Evolutionary conservation across 2,797 vertebrate species (phyloP), one percentile per base, ranked within the genome.

Genomic region (Mycteria americana): DNA sequence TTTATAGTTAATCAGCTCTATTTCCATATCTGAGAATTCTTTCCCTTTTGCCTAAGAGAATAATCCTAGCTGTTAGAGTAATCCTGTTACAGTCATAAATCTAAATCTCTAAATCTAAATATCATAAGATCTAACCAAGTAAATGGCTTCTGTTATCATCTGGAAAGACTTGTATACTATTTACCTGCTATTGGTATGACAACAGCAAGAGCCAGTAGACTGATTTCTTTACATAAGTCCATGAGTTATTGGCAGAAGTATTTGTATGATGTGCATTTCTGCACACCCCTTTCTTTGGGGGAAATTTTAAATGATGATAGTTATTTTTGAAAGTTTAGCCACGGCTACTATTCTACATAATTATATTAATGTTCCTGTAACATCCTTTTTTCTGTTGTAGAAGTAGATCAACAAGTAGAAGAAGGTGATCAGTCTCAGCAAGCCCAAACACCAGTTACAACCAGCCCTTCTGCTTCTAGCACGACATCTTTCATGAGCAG

Each of bases 401-500:
- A 98, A 72, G 97, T 97, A 81, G 99, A 99, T 65, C 98, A 98
- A 11, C 99, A 99, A 88, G 97, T 98, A 0, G 99, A 99, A 67
- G 99, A 99, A 92, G 95, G 93, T 10, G 99, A 99, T 76, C 98
- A 98, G 3, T 98, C 99, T 53, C 99, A 99, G 95, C 97, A 98
- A 97, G 99, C 99, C 30, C 99, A 99, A 94, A 99, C 99, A 8
- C 99, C 99, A 1, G 98, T 99, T 91, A 99, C 99, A 76, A 99
- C 99, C 53, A 99, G 99, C 95, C 99, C 99, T 25, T 99, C 99
- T 5, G 99, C 99, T 69, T 99, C 99, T 43, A 99, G 99, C 98
- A 99, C 99, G 15, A 99, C 99, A 2, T 99, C 99, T 87, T 99
- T 99, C 97, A 99, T 99, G 99, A 99, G 99, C 97, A 99, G 99